phyloP scores from a whole-genome alignment of 2,888 invertebrate genomes.

The Metalampra italica region DNA sequence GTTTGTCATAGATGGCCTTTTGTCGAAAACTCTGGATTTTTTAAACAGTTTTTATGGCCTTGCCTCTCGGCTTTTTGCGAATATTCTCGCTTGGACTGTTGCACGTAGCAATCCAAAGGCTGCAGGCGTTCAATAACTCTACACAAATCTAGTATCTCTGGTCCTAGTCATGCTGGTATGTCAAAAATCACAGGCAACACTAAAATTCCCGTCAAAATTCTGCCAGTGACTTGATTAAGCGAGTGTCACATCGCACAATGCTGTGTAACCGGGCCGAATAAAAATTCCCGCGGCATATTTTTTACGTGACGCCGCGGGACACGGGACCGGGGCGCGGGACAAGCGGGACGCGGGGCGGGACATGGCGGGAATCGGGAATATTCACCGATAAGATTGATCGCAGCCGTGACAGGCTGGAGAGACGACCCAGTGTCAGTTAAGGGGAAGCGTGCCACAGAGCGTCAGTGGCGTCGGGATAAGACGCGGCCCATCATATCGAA shows the following conservation, averaged over 20 bases:
- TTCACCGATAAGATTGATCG: conserved; percentile 30
- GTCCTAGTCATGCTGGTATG: no score
- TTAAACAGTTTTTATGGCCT: no score
- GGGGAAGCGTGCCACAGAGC: not conserved
- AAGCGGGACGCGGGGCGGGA: conserved; percentile 19
- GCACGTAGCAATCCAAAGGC: no score
- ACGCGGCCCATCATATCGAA: no score
- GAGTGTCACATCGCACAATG: conserved; percentile 5
- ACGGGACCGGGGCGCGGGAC: not conserved
- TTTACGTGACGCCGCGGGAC: conserved; percentile 16
- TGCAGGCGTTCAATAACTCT: no score
- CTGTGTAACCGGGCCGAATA: conserved; percentile 15
- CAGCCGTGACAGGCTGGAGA: conserved; percentile 10
- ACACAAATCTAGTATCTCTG: not conserved
- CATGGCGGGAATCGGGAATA: conserved; percentile 17
- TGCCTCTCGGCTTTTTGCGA: no score
- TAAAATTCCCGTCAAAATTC: conserved; percentile 1
- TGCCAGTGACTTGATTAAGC: conserved; percentile 9
- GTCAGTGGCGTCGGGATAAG: no score
- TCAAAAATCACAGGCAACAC: not conserved
- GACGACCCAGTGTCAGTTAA: not conserved
- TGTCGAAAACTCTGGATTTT: no score
- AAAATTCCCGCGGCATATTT: conserved; percentile 31
- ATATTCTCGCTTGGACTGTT: no score
- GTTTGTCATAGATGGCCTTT: no score